Conservation (phyloP, 1,140 invertebrate genomes). For the Temnothorax longispinosus region DNA sequence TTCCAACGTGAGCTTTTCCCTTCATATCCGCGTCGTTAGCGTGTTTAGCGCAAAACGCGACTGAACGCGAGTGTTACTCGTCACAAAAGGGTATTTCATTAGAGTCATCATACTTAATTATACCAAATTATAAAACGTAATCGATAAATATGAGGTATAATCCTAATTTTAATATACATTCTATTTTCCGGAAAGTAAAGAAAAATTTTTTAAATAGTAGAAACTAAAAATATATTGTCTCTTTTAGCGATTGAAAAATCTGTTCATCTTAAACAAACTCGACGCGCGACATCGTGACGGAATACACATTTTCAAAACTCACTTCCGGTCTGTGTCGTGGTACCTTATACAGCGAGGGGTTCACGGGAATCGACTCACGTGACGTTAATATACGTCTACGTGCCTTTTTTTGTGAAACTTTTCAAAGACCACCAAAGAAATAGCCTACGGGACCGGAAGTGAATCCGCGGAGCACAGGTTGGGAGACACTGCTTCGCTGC, state of each 20-base stretch:
- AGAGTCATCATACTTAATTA: background rate
- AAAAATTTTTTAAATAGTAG: background rate
- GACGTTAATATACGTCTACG: conserved; percentile 51
- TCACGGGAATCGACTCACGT: conserved; percentile 15
- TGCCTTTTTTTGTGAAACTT: conserved; percentile 34
- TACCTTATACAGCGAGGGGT: background rate
- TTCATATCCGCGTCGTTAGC: conserved; percentile 7
- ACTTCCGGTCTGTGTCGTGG: conserved; percentile 22
- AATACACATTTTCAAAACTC: conserved; percentile 24
- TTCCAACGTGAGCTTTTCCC: background rate
- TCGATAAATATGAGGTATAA: background rate
- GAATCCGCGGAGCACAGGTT: conserved; percentile 31
- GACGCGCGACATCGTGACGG: background rate
- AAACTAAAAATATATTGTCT: background rate
- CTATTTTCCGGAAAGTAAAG: background rate
- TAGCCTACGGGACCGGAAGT: conserved; percentile 43
- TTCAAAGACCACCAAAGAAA: conserved; percentile 27
- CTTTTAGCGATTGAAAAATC: background rate
- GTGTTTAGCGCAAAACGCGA: background rate
- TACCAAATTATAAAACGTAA: background rate
- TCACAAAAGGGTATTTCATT: background rate
- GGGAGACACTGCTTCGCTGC: conserved; percentile 39
- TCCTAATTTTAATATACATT: background rate
- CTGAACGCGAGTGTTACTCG: background rate
- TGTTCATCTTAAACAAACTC: conserved; percentile 24